These are phyloP conservation scores for Tachystola acroxantha DNA, from an alignment of 2,888 invertebrate genomes.

Conservation along the genomic window DNA sequence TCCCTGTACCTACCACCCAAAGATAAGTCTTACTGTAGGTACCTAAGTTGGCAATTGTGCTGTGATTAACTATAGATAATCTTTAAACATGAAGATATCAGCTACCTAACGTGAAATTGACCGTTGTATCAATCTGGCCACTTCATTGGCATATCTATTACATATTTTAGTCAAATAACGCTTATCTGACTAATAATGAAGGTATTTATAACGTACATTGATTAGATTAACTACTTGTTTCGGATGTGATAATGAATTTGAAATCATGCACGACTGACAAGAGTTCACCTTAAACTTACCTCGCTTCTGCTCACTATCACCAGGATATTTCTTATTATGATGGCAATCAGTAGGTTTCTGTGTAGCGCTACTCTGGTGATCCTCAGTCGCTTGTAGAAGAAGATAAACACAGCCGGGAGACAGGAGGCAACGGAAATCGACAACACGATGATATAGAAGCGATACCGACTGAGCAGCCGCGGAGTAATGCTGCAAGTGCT, in stretches of 20 bases:
- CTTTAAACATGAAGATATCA: too few relatives aligned
- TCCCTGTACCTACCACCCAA: too few relatives aligned
- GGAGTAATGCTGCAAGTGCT: conserved; percentile 75
- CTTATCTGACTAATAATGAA: too few relatives aligned
- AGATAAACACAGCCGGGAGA: conserved; percentile 77
- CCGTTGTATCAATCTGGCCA: too few relatives aligned
- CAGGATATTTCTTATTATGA: conserved; percentile 76
- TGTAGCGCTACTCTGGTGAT: conserved; percentile 76
- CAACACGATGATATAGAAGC: conserved; percentile 74
- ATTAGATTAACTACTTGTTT: too few relatives aligned
- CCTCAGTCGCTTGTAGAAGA: conserved; percentile 75
- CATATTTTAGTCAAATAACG: too few relatives aligned
- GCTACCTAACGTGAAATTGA: too few relatives aligned
- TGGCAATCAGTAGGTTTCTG: conserved; percentile 78
- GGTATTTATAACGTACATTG: too few relatives aligned
- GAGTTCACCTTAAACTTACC: conserved; percentile 48
- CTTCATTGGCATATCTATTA: too few relatives aligned
- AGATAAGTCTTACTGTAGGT: too few relatives aligned
- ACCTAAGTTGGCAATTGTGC: too few relatives aligned
- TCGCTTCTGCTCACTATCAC: conserved; percentile 76
- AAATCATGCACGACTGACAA: neutral
- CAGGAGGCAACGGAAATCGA: conserved; percentile 70
- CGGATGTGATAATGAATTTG: neutral
- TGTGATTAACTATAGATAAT: too few relatives aligned
- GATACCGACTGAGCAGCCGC: conserved; percentile 66